Conservation (phyloP, 30 jellyfish, hydroid and myxozoan species). For the Clytia hemisphaerica region DNA sequence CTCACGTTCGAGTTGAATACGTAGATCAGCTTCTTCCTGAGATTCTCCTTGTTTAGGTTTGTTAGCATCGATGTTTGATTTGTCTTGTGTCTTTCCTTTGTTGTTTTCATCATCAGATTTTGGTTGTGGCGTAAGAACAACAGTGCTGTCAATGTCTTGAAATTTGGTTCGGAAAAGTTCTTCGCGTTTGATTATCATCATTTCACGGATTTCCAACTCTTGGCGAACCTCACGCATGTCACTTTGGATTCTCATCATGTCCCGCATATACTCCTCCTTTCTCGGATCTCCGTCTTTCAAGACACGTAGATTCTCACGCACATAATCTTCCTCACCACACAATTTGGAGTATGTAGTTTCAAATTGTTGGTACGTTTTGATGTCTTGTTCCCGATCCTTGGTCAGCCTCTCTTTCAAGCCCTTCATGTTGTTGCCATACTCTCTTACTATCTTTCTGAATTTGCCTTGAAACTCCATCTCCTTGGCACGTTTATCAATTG, state of each 20-base stretch:
- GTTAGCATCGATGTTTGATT: not conserved
- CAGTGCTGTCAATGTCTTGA: conserved; percentile 22
- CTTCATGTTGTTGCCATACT: conserved; percentile 25
- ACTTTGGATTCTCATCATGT: conserved; percentile 49
- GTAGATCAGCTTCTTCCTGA: conserved; percentile 41
- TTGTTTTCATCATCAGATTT: conserved; percentile 2
- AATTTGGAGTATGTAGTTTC: conserved; percentile 71
- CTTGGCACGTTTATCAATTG: conserved; percentile 23
- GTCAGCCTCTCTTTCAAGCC: conserved; percentile 60
- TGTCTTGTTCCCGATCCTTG: conserved; percentile 67
- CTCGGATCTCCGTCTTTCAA: conserved; percentile 79
- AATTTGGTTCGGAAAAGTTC: conserved; percentile 34
- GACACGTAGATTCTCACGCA: conserved; percentile 50
- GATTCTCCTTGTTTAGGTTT: not conserved
- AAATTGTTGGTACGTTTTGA: conserved; percentile 52
- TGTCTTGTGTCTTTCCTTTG: not conserved
- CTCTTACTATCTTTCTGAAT: conserved; percentile 20
- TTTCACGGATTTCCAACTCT: conserved; percentile 67
- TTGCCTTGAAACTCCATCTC: conserved; percentile 26
- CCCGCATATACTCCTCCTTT: conserved; percentile 55
- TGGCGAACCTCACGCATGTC: conserved; percentile 71
- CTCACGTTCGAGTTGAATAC: conserved; percentile 66
- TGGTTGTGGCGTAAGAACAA: conserved; percentile 38
- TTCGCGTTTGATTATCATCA: conserved; percentile 84
- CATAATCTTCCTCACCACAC: conserved; percentile 76